phyloP scores from a whole-genome alignment of 2,797 vertebrate species.

The Novumbra hubbsi region DNA sequence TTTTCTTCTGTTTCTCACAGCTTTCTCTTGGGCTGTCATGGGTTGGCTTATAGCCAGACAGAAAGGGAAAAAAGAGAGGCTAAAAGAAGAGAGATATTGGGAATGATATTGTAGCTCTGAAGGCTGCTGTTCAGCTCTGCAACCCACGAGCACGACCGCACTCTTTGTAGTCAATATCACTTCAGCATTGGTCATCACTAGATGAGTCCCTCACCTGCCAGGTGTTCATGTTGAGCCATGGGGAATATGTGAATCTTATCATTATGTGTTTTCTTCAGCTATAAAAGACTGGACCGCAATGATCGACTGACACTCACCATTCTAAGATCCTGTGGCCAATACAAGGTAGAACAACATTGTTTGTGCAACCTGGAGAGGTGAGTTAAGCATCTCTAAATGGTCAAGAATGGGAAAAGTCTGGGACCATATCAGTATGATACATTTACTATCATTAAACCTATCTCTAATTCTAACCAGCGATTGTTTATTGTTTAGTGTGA shows the following conservation, averaged over 20 bases:
- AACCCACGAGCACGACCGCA: background rate
- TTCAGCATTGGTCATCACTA: conserved; percentile 9
- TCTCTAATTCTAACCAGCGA: background rate
- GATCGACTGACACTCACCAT: background rate
- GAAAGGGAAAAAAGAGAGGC: conserved; percentile 8
- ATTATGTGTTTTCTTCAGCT: background rate
- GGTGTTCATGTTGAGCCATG: background rate
- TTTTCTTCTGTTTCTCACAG: conserved; percentile 66
- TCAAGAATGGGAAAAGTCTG: background rate
- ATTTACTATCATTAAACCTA: background rate
- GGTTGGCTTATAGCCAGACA: conserved; percentile 64
- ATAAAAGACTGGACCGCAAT: background rate
- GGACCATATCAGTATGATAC: background rate
- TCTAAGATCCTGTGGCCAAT: background rate
- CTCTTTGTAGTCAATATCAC: background rate
- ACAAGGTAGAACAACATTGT: background rate
- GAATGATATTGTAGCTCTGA: conserved; percentile 2
- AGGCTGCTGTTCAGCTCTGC: background rate
- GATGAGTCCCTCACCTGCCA: background rate
- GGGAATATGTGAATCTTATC: background rate
- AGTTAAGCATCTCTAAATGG: background rate
- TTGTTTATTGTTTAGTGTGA: background rate
- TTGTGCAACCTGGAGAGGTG: background rate
- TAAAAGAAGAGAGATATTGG: background rate
- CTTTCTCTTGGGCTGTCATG: conserved; percentile 35